phyloP scores from a whole-genome alignment of 2,888 invertebrate species.

The Mimas tiliae region DNA sequence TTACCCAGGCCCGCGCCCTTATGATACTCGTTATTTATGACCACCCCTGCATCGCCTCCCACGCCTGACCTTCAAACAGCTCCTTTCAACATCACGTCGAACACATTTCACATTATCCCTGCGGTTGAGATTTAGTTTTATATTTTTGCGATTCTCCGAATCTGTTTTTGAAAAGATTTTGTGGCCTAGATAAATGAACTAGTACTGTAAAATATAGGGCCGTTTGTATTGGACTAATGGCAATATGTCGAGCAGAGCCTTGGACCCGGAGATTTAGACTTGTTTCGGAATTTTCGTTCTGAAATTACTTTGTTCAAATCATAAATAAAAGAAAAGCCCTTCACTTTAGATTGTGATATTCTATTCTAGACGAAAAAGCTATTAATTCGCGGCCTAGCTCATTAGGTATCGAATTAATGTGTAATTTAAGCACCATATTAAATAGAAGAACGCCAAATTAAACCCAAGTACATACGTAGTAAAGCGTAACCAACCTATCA shows the following conservation, averaged over 20 bases:
- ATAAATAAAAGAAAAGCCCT: not conserved
- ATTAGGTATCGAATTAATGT: too few relatives aligned
- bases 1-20: constrained; percentile 9
- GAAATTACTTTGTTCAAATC: not conserved
- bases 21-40: constrained; percentile 15
- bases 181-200: constrained; percentile 9
- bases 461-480: not conserved
- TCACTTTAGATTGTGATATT: not conserved
- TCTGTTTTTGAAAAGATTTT: not conserved
- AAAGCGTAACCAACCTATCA: not conserved
- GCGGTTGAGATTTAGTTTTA: not conserved
- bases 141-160: constrained; percentile 2
- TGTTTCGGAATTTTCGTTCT: not conserved
- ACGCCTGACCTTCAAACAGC: not conserved
- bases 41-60: not conserved
- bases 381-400: too few relatives aligned
- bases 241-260: not conserved
- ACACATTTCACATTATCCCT: constrained; percentile 8
- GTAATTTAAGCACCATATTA: not conserved
- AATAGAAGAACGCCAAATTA: not conserved
- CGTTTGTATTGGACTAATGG: not conserved
- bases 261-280: not conserved
- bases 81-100: constrained; percentile 9
- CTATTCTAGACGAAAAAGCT: not conserved
- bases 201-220: not conserved